Evolutionary conservation across 2,888 invertebrate species (phyloP), one percentile per base, ranked within the genome.

Genomic region (Ophraella communa): DNA sequence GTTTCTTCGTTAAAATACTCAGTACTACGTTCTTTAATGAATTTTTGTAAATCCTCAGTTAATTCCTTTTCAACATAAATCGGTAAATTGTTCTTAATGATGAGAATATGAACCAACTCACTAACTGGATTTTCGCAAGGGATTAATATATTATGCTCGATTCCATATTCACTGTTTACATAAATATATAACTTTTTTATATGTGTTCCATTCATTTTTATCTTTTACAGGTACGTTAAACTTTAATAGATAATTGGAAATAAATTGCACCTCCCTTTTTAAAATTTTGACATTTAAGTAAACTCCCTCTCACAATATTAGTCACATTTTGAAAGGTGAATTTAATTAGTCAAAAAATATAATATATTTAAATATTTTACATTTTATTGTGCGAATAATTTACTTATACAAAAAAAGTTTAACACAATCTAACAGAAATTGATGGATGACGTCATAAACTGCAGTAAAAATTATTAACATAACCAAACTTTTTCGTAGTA

Each of bases 1-100:
- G 88, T 89, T 72, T 87, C 84, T 56, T 87, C 86, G 78, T 74
- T 66, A 78, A 89, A 86, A 75, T 87, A 92, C 92, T 83, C 82
- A 21, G 23, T 58, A 10, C 66, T 70, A 63, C 66, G 47, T 33
- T 66, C 66, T 58, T 65, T 60, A 33, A 73, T 66, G 57, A 73
- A 73, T 11, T 54, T 39, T 27, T 67, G 52, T 33, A 73, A 53
- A 55, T 72, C 64, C 49, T 62, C 30, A 33, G 57, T 68, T 39
- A 74, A 64, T 42, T 73, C 84, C 65, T 82, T 80, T 66, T 84
- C 83, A 3, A 80, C 67, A 65, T 84, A 79, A 52, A 75, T 62
- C 4, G 80, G 79, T 45, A 80, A 66, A 61, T 76, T 71, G 64
- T 79, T 65, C 65, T 77, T 75, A 14, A 71, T 65, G 59, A 80